Evolutionary conservation across 2,113 vertebrate species (phyloP).

Genomic region (Percopsis transmontana): DNA sequence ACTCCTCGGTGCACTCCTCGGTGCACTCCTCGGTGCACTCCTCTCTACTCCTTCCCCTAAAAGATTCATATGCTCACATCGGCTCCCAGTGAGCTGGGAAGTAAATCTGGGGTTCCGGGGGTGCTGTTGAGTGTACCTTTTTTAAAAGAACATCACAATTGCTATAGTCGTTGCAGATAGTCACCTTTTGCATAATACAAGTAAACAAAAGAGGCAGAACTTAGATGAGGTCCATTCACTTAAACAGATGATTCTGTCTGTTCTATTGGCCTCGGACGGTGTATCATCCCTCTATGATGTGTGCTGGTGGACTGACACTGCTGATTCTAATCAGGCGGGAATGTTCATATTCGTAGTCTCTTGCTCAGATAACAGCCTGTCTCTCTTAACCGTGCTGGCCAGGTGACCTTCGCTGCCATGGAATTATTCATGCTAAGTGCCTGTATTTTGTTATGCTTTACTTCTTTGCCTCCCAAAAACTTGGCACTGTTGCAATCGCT

Average conservation of each 20-base stretch:
- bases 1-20: no score
- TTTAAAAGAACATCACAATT: constrained; percentile 1
- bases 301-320: constrained; percentile 46
- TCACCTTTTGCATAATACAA: constrained; percentile 26
- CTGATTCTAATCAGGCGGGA: constrained; percentile 69
- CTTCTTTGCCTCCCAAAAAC: constrained; percentile 45
- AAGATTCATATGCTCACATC: no score
- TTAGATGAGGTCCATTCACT: constrained; percentile 45
- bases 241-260: constrained; percentile 38
- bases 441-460: constrained; percentile 53
- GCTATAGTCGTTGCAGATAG: constrained; percentile 10
- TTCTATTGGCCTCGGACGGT: constrained; percentile 53
- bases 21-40: no score
- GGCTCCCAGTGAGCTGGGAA: no score
- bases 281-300: constrained; percentile 50
- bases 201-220: constrained; percentile 26
- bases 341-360: constrained; percentile 29
- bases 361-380: constrained; percentile 63
- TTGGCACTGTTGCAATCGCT: constrained; percentile 71
- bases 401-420: constrained; percentile 72
- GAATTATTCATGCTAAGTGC: constrained; percentile 75
- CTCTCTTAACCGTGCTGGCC: constrained; percentile 57
- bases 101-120: no score
- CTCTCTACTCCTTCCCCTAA: no score
- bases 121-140: no score